Evolutionary conservation across 2,797 vertebrate genomes (phyloP), one percentile per base, ranked within the genome.

Genomic region (Girardinus metallicus): DNA sequence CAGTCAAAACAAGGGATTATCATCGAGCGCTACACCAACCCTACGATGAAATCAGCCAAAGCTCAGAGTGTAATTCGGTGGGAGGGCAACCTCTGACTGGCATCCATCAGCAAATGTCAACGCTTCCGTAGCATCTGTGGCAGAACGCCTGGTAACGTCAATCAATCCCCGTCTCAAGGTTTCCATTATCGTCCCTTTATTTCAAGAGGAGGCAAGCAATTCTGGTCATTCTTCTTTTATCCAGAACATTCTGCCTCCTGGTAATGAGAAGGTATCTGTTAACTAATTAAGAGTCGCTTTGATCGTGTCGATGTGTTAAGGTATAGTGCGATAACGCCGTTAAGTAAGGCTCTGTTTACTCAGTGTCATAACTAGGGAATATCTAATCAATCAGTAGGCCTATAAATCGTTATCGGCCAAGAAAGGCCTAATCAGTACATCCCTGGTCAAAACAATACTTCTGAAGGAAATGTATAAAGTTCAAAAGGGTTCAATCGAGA

Each of bases 71-170:
- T 8, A 74, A 84, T 74, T 79, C 44, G 18, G 83, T 49, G 79
- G 78, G 80, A 57, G 87, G 82, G 66, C 44, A 55, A 31, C 75
- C 81, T 7, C 83, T 79, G 76, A 80, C 49, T 77, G 81, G 80
- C 78, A 81, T 87, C 78, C 41, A 88, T 92, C 93, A 94, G 88
- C 92, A 92, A 90, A 91, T 89, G 91, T 88, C 82, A 82, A 82
- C 86, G 84, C 79, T 76, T 34, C 75, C 62, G 72, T 84, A 82
- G 85, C 68, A 87, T 87, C 72, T 43, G 71, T 80, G 86, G 89
- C 82, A 83, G 75, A 26, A 23, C 26, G 0, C 55, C 15, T 76
- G 11, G 43, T 85, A 82, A 80, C 71, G 82, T 86, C 82, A 79
- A 86, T 91, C 87, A 81, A 29, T 80, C 41, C 79, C 83, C 66